Evolutionary conservation across 2,888 invertebrate genomes (phyloP).

Genomic region (Linnaemya vulpina): DNA sequence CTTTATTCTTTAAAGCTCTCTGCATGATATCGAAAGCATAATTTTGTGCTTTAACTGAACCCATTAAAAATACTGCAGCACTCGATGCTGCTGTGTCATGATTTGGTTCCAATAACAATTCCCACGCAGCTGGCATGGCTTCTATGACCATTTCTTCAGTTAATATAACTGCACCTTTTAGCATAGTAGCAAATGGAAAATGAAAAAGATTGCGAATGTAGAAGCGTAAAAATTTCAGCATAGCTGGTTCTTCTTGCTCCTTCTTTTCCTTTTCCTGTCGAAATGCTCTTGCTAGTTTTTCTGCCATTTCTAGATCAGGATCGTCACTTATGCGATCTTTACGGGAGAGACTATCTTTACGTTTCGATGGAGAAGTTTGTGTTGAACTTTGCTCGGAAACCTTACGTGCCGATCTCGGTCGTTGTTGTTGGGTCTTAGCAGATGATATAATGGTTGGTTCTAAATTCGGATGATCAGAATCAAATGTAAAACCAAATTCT

Average conservation of each 20-base stretch:
- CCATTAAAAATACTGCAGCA: constrained; percentile 95
- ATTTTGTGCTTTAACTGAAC: constrained; percentile 95
- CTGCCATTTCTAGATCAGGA: constrained; percentile 81
- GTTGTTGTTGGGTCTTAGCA: constrained; percentile 78
- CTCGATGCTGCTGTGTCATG: constrained; percentile 92
- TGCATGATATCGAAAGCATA: constrained; percentile 95
- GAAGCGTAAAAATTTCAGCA: constrained; percentile 91
- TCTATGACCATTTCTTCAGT: constrained; percentile 94
- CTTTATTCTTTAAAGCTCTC: constrained; percentile 91
- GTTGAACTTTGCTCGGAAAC: constrained; percentile 92
- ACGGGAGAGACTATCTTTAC: constrained; percentile 90
- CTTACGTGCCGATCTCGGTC: constrained; percentile 85
- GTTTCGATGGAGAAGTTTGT: constrained; percentile 89
- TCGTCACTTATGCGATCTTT: constrained; percentile 85
- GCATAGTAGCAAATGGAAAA: constrained; percentile 91
- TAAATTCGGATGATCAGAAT: constrained; percentile 84
- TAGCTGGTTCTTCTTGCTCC: constrained; percentile 86
- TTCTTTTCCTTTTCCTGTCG: constrained; percentile 83
- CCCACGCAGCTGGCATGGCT: constrained; percentile 97
- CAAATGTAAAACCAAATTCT: constrained; percentile 88
- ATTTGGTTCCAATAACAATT: constrained; percentile 95
- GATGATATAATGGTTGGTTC: constrained; percentile 81
- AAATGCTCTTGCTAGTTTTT: constrained; percentile 80
- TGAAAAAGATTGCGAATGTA: constrained; percentile 95
- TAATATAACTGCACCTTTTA: constrained; percentile 95